Base-by-base conservation (phyloP, 2,113 vertebrate species). In the Petrocephalus zakoni region DNA sequence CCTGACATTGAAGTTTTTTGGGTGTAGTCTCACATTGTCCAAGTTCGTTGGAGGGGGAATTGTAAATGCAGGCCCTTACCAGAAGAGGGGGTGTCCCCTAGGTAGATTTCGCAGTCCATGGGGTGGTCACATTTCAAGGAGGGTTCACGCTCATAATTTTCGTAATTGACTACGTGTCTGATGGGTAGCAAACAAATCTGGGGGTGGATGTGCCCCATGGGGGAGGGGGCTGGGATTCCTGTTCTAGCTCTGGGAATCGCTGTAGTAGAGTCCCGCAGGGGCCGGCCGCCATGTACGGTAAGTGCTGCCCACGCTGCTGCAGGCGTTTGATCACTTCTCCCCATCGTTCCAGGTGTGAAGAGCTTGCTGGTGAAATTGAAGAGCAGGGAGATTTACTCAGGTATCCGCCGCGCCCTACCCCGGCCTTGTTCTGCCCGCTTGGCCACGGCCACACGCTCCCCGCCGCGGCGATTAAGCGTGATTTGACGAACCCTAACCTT, bases 331-430 rank as follows among this genome's bases (percentile, higher is more conserved):
- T 89, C 19, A 90, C 91, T 94, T 93, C 90, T 94, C 92, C 90
- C 89, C 92, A 85, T 93, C 68, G 19, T 95, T 95, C 92, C 94
- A 95, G 94, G 94, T 94, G 91, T 95, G 94, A 95, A 94, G 92
- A 92, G 92, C 91, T 93, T 93, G 93, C 94, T 95, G 94, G 94
- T 94, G 94, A 95, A 94, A 91, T 94, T 94, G 92, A 94, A 94
- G 94, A 95, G 92, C 94, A 95, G 92, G 0, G 75, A 94, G 91
- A 94, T 95, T 91, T 93, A 94, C 93, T 95, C 93, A 95, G 94
- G 94, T 96, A 96, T 93, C 90, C 90, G 91, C 75, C 89, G 56
- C 34, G 90, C 90, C 89, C 88, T 90, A 89, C 56, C 10, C 87
- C 89, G 86, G 92, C 89, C 91, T 90, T 87, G 91, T 87, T 90